Conservation (phyloP, 2,888 invertebrate species). For the Polyommatus iphigenia region DNA sequence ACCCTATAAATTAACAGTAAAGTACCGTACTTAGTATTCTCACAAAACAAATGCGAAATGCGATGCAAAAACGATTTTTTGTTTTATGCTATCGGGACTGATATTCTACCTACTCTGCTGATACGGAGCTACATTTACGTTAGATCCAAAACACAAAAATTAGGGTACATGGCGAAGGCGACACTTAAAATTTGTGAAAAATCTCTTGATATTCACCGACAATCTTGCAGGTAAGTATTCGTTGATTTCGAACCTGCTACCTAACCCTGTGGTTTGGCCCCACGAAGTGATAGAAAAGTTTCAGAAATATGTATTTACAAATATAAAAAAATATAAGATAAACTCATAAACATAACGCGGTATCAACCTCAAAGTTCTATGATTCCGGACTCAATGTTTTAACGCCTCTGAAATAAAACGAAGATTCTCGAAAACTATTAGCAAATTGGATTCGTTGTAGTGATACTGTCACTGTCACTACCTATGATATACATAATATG, state of each 20-base stretch:
- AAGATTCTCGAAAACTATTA: background rate
- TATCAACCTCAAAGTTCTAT: background rate
- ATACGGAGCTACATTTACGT: too few species aligned
- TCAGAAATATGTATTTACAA: background rate
- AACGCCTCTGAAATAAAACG: background rate
- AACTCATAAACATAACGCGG: background rate
- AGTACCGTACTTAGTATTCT: too few species aligned
- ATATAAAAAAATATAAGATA: background rate
- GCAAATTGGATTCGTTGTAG: background rate
- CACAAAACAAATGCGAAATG: too few species aligned
- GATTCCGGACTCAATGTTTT: background rate
- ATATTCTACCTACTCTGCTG: too few species aligned
- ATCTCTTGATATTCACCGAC: constrained; percentile 1
- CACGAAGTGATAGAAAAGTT: background rate
- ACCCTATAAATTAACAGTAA: too few species aligned
- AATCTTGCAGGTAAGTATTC: background rate
- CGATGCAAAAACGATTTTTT: too few species aligned
- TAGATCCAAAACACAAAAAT: too few species aligned
- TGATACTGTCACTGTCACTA: background rate
- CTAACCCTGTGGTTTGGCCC: constrained; percentile 22
- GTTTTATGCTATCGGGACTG: too few species aligned
- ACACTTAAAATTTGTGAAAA: background rate
- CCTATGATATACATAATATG: background rate
- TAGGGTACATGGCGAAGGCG: background rate
- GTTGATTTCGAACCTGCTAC: background rate